Percentiles rank a stretch among this genome's conserved stretches.
These are phyloP conservation scores for Callosobruchus maculatus DNA, from an alignment of 2,888 invertebrate genomes.

Conservation along the genomic window DNA sequence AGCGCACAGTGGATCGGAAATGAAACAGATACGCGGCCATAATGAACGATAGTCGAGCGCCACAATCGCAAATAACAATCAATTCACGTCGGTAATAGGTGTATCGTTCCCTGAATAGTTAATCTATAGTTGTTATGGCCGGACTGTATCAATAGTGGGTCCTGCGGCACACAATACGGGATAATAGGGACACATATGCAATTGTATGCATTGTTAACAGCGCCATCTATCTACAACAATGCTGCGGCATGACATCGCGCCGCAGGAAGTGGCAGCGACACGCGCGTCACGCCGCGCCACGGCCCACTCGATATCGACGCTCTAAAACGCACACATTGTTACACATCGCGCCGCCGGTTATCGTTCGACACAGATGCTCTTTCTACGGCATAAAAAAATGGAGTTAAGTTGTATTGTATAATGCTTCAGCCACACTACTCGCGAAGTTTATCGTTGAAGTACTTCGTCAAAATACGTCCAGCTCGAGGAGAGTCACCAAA, in stretches of 20 bases:
- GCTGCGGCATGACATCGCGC: constrained; percentile 41
- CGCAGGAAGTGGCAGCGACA: constrained; percentile 32
- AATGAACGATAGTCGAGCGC: constrained; percentile 22
- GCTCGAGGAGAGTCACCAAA: no score
- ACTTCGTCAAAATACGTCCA: no score
- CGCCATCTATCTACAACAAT: constrained; percentile 44
- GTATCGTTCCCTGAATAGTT: constrained; percentile 48
- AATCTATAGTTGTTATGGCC: constrained; percentile 48
- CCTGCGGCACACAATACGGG: constrained; percentile 42
- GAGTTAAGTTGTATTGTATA: no score
- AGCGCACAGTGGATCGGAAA: constrained; percentile 10
- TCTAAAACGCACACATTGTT: constrained; percentile 8
- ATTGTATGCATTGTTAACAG: constrained; percentile 44
- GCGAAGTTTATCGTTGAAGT: no score
- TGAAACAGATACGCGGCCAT: constrained; percentile 23
- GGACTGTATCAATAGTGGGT: constrained; percentile 45
- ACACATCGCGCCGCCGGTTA: no score
- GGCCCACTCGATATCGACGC: constrained; percentile 14
- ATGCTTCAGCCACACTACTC: no score
- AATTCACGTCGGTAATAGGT: constrained; percentile 47
- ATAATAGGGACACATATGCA: constrained; percentile 45
- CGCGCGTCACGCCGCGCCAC: not conserved
- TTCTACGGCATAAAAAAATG: no score
- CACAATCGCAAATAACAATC: constrained; percentile 42
- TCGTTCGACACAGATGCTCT: no score